Percentiles rank a stretch among this genome's conserved stretches.
These are phyloP conservation scores for Pogonognathellus flavescens DNA, from an alignment of 1,140 invertebrate species.

Conservation along the genomic window DNA sequence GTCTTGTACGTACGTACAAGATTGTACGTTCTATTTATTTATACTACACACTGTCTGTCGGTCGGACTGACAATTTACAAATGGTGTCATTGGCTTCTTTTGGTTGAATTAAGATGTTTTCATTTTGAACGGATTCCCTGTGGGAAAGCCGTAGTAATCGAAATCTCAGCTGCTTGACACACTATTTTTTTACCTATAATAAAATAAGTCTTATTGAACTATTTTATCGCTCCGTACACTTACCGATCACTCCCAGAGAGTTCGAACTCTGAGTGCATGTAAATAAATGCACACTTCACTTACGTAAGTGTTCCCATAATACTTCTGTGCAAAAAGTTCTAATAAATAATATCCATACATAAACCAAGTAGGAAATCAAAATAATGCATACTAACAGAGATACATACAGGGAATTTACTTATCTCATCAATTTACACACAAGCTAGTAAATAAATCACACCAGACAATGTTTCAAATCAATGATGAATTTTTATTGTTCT, in stretches of 20 bases:
- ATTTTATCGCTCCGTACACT: not conserved
- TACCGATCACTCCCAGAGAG: not conserved
- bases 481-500: too few species aligned
- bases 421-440: too few species aligned
- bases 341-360: not conserved
- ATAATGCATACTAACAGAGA: not conserved
- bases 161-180: constrained; percentile 41
- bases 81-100: constrained; percentile 46
- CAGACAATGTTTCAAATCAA: too few species aligned
- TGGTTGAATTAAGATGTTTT: constrained; percentile 47
- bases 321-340: not conserved
- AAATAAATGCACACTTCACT: not conserved
- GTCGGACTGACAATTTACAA: constrained; percentile 39
- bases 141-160: not conserved
- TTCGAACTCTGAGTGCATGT: not conserved
- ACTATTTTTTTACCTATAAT: constrained; percentile 44
- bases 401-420: too few species aligned
- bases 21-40: not conserved
- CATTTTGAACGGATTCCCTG: constrained; percentile 6
- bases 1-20: not conserved
- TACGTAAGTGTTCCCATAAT: not conserved
- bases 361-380: not conserved
- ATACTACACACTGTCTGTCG: constrained; percentile 12
- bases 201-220: constrained; percentile 12
- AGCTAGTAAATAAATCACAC: too few species aligned